phyloP scores from a whole-genome alignment of 2,888 invertebrate species.

The Scaptomyza flava region DNA sequence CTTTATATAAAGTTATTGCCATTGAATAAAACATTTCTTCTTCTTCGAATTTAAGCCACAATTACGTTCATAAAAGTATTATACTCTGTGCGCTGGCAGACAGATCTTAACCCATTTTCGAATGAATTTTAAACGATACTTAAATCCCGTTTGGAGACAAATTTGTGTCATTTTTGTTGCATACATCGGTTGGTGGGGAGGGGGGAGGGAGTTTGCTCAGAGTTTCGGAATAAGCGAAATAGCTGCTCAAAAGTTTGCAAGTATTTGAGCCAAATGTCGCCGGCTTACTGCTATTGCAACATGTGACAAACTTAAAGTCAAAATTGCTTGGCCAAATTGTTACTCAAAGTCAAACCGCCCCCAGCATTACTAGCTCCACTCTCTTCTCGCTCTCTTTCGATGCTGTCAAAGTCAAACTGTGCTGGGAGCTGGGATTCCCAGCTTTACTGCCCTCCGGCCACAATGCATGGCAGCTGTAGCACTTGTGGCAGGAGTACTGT shows the following conservation, averaged over 20 bases:
- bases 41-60: neutral
- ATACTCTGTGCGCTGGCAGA: neutral
- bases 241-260: conserved; percentile 17
- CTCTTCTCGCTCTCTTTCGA: neutral
- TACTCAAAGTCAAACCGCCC: conserved; percentile 48
- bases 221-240: conserved; percentile 11
- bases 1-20: too few relatives aligned
- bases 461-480: conserved; percentile 66
- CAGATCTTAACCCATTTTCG: neutral
- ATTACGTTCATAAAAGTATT: neutral
- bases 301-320: conserved; percentile 59
- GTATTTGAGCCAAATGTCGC: conserved; percentile 31
- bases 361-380: conserved; percentile 10
- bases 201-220: neutral
- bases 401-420: conserved; percentile 45
- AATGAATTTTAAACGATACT: neutral
- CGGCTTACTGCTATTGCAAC: conserved; percentile 12
- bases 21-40: neutral
- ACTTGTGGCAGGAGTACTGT: conserved; percentile 59
- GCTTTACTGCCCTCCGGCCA: conserved; percentile 42
- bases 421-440: conserved; percentile 29
- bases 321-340: conserved; percentile 56
- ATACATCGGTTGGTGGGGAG: conserved; percentile 1
- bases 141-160: neutral
- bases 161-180: conserved; percentile 15